A percentile compares a stretch with the other conserved stretches of the same genome.
Conservation (phyloP, 2,888 invertebrate genomes). For the Colostygia pectinataria region DNA sequence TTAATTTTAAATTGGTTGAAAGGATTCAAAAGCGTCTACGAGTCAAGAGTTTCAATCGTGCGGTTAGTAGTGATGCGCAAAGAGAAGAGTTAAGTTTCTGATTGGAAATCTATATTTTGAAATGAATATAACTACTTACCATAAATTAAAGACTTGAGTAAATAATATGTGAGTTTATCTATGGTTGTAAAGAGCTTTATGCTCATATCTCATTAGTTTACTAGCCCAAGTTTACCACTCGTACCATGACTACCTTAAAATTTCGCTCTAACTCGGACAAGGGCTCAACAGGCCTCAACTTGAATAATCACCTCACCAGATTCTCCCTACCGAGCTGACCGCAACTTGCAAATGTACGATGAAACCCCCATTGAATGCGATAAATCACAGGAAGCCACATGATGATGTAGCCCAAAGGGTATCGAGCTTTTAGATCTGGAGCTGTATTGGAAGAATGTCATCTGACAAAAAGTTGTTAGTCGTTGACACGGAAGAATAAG, state of each 20-base stretch:
- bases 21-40: too few relatives aligned
- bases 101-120: too few relatives aligned
- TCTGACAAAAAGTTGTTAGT: background rate
- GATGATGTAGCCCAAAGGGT: conserved; percentile 1
- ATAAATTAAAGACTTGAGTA: too few relatives aligned
- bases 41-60: too few relatives aligned
- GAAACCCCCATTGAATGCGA: conserved; percentile 17
- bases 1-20: background rate
- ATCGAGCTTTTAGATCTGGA: background rate
- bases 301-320: conserved; percentile 28
- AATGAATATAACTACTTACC: too few relatives aligned
- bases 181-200: too few relatives aligned
- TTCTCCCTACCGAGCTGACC: conserved; percentile 15
- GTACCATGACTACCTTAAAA: background rate
- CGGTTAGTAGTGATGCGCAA: too few relatives aligned
- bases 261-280: conserved; percentile 6
- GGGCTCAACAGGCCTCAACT: conserved; percentile 14
- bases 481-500: too few relatives aligned
- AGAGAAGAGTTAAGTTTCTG: too few relatives aligned
- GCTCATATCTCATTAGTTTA: background rate
- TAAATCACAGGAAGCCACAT: conserved; percentile 13
- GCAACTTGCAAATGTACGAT: conserved; percentile 20
- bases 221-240: background rate
- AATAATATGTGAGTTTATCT: too few relatives aligned
- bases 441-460: too few relatives aligned